These are phyloP conservation scores for Platycercus adscitus DNA, from an alignment of 2,113 vertebrate genomes.

Conservation along the genomic window DNA sequence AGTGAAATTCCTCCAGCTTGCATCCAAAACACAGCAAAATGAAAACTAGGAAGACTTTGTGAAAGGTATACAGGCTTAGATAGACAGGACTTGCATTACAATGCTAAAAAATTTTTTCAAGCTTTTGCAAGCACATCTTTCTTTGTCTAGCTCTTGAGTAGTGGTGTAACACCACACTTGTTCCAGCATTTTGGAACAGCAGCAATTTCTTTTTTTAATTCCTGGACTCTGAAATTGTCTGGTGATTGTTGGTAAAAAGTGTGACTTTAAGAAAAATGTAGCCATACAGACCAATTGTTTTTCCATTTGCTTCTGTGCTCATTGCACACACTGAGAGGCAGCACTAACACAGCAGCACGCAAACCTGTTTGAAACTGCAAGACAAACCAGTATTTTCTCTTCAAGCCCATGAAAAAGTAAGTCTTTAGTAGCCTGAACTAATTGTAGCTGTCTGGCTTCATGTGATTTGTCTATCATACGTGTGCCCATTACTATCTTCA, in stretches of 20 bases:
- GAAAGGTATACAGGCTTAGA: neutral
- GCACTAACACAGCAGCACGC: rapidly evolving
- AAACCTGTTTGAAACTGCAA: rapidly evolving
- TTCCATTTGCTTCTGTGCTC: neutral
- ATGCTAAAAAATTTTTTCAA: neutral
- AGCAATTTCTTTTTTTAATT: neutral
- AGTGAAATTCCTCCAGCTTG: neutral
- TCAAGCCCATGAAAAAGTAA: neutral
- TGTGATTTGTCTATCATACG: neutral
- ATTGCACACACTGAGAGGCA: neutral
- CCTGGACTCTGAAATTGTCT: neutral
- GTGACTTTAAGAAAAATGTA: neutral
- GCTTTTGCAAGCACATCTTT: neutral
- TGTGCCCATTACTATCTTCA: neutral
- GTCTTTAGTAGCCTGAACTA: neutral
- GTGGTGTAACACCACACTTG: rapidly evolving
- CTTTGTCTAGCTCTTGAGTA: neutral
- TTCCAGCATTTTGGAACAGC: neutral
- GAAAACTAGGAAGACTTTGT: neutral
- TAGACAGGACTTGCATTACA: neutral
- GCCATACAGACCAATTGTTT: neutral
- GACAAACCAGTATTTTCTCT: neutral
- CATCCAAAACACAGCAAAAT: rapidly evolving
- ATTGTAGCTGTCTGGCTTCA: neutral
- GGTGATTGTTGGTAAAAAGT: neutral